A percentile compares a stretch with the other conserved stretches of the same genome.
These are phyloP conservation scores for Drosophila simulans DNA, from an alignment of 1,140 invertebrate species.

Conservation along the genomic window DNA sequence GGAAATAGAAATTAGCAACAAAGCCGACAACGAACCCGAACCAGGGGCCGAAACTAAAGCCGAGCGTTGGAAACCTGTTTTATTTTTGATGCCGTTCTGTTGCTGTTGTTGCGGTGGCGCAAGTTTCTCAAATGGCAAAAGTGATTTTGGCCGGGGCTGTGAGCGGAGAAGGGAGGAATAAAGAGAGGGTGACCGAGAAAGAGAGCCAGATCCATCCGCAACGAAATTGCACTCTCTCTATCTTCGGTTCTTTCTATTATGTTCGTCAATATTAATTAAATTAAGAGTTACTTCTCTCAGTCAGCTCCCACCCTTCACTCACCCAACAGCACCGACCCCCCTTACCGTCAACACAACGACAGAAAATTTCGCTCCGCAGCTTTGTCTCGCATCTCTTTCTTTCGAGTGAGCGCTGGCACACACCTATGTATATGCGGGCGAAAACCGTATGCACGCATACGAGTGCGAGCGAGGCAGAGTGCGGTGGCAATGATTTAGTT, in stretches of 20 bases:
- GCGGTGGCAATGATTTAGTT: slow-evolving; percentile 70
- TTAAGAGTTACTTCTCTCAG: slow-evolving; percentile 32
- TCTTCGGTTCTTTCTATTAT: slow-evolving; percentile 6
- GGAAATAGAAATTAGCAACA: slow-evolving; percentile 29
- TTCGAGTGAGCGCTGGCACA: neutral
- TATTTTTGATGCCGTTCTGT: slow-evolving; percentile 1
- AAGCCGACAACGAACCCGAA: slow-evolving; percentile 14
- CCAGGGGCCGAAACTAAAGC: neutral
- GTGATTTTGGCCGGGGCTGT: slow-evolving; percentile 7
- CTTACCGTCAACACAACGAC: neutral
- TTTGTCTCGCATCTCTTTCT: slow-evolving; percentile 20
- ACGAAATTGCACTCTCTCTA: slow-evolving; percentile 7
- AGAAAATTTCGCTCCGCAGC: slow-evolving; percentile 7
- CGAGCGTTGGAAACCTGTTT: slow-evolving; percentile 17
- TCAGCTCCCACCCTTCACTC: neutral
- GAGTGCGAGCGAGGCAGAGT: slow-evolving; percentile 58
- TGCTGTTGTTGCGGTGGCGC: slow-evolving; percentile 7
- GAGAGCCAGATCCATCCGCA: neutral
- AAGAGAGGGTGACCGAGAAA: neutral
- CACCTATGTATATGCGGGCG: slow-evolving; percentile 6
- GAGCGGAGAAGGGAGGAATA: neutral
- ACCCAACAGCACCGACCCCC: neutral
- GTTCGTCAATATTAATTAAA: slow-evolving; percentile 44
- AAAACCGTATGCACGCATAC: slow-evolving; percentile 7
- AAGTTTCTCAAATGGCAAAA: slow-evolving; percentile 25